Base-by-base conservation (phyloP, 2,113 vertebrate species). In the Menidia beryllina region DNA sequence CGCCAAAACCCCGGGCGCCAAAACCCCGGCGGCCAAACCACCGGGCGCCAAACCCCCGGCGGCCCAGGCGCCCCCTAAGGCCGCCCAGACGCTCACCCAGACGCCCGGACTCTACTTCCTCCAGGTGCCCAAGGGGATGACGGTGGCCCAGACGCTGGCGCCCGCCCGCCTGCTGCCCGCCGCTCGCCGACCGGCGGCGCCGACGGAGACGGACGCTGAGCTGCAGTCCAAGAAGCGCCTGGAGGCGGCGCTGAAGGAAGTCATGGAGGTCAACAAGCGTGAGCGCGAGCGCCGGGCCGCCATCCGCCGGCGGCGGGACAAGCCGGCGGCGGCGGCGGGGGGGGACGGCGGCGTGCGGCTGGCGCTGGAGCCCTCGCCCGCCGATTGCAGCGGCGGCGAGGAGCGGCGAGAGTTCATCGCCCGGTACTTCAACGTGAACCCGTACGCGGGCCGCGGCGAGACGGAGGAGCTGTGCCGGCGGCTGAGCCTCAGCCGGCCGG, bases 351-450 rank as follows among this genome's bases (percentile, higher is more conserved):
- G 90, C 0, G 86, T 93, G 52, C 72, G 94, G 51, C 91, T 99
- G 12, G 87, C 87, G 0, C 23, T 99, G 41, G 94, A 98, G 69
- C 96, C 97, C 1, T 83, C 77, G 0, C 49, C 81, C 0, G 90
- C 88, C 0, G 95, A 94, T 39, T 65, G 91, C 10, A 92, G 85
- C 7, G 84, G 92, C 0, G 86, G 91, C 0, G 96, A 98, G 38
- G 93, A 94, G 13, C 95, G 96, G 6, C 95, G 93, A 60, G 92
- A 94, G 39, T 98, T 99, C 75, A 89, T 98, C 60, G 91, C 87
- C 53, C 94, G 94, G 75, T 99, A 99, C 88, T 99, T 98, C 82
- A 94, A 99, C 36, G 64, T 81, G 59, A 95, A 95, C 79, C 97
- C 98, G 0, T 98, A 99, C 75, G 91, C 95, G 0, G 92, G 85